Evolutionary conservation across 2,113 vertebrate genomes (phyloP).

Genomic region (Fulica atra): DNA sequence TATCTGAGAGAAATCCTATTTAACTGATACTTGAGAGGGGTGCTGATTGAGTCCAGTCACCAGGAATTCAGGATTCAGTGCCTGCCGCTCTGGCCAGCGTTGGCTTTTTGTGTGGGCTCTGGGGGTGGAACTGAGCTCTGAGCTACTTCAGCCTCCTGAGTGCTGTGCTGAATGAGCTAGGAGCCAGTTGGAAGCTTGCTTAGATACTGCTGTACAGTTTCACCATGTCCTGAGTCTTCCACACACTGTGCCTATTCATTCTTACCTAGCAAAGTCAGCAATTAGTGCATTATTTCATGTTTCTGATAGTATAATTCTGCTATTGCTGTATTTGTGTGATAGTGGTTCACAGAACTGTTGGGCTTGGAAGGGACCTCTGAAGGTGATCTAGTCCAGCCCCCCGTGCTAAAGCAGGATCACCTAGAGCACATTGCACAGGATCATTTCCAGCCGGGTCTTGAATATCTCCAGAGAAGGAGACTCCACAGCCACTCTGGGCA

Average conservation of each 20-base stretch:
- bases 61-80: fast-evolving
- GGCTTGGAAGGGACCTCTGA: too few species aligned
- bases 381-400: too few species aligned
- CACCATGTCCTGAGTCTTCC: background rate
- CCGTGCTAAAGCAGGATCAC: too few species aligned
- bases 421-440: too few species aligned
- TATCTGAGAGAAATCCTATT: background rate
- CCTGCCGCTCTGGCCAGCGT: background rate
- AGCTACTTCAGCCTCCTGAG: background rate
- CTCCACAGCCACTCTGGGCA: too few species aligned
- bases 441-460: too few species aligned
- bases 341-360: background rate
- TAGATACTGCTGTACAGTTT: background rate
- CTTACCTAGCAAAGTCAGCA: background rate
- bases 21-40: background rate
- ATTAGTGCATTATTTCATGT: background rate
- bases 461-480: too few species aligned
- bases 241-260: background rate
- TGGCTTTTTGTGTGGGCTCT: background rate
- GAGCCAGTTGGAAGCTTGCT: background rate
- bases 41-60: background rate
- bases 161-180: background rate
- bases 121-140: background rate
- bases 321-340: background rate
- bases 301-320: background rate